These are phyloP conservation scores for Pseudorectes ferrugineus DNA, from an alignment of 2,113 vertebrate genomes.

Conservation along the genomic window DNA sequence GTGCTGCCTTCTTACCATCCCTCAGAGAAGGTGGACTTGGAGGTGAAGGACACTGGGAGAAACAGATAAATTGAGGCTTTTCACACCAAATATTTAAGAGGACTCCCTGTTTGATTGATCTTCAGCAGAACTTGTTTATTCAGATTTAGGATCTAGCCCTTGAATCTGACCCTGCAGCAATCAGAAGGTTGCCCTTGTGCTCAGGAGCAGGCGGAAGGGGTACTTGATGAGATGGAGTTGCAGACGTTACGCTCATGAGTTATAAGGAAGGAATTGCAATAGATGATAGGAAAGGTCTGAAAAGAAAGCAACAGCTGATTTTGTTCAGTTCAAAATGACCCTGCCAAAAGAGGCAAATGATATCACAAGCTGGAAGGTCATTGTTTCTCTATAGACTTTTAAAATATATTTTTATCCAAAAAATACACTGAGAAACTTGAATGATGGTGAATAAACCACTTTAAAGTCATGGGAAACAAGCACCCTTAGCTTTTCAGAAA, in stretches of 20 bases:
- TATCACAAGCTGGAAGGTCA: slow-evolving; percentile 43
- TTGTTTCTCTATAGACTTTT: not conserved
- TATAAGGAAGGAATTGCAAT: not conserved
- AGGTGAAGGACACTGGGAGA: rapidly evolving
- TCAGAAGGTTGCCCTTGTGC: not conserved
- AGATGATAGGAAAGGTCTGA: not conserved
- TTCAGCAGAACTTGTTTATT: not conserved
- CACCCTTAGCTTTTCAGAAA: not conserved
- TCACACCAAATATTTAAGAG: not conserved
- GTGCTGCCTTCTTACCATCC: not conserved
- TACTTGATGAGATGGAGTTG: not conserved
- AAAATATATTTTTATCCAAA: slow-evolving; percentile 18
- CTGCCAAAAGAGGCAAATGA: slow-evolving; percentile 49
- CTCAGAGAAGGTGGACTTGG: not conserved
- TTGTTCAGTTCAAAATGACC: slow-evolving; percentile 48
- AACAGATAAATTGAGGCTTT: not conserved
- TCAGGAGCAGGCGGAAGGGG: not conserved
- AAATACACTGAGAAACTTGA: not conserved
- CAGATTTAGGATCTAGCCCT: not conserved
- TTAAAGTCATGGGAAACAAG: not conserved
- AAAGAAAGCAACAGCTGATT: slow-evolving; percentile 27
- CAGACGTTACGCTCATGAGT: not conserved
- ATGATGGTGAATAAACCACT: not conserved
- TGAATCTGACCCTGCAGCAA: not conserved
- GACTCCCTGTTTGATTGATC: not conserved